Base-by-base conservation (phyloP, 2,888 invertebrate species). In the Glyphotaelius pellucidus region DNA sequence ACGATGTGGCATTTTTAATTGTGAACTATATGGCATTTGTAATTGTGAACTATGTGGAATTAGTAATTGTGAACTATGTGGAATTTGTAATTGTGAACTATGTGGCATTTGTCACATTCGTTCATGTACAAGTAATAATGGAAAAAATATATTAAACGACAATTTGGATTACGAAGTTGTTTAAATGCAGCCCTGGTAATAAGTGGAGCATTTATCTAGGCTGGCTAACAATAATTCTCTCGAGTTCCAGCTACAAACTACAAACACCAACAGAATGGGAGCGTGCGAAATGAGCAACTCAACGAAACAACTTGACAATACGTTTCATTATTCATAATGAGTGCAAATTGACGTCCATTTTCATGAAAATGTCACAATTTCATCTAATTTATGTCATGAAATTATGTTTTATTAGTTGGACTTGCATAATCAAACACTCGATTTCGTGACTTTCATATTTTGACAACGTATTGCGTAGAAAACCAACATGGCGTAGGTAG, bases 311-410 rank as follows among this genome's bases (percentile, higher is more conserved):
- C 86, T 67, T 67, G 67, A 67, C 67, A 86, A 42, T 42, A 35
- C 30, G 86, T 86, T 86, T 42, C 86, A 86, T 86, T 86, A 86
- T 86, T 86, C 86, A 42, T 15, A 42, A 86, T 86, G 42, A 86
- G 38, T 86, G 42, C 47, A 86, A 86, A 86, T 86, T 86, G 67
- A 67, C 67, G 67, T 67, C 67, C 30, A 81, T 81, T 81, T 81
- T 81, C 81, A 81, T 4, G 30, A 42, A 47, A 42, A 86, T n/a
- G 47, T 47, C 38, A 86, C 42, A 86, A 86, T 30, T 86, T 35
- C 42, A 32, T 67, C 25, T 25, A 67, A 67, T 67, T 67, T 25
- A 67, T 67, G 67, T 25, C n/a, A 67, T n/a, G 67, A 67, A 67
- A 67, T 67, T 67, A 25, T 67, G n/a, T 67, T 67, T 67, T 67